These are phyloP conservation scores for Kryptolebias marmoratus DNA, from an alignment of 2,113 vertebrate species.

Conservation along the genomic window DNA sequence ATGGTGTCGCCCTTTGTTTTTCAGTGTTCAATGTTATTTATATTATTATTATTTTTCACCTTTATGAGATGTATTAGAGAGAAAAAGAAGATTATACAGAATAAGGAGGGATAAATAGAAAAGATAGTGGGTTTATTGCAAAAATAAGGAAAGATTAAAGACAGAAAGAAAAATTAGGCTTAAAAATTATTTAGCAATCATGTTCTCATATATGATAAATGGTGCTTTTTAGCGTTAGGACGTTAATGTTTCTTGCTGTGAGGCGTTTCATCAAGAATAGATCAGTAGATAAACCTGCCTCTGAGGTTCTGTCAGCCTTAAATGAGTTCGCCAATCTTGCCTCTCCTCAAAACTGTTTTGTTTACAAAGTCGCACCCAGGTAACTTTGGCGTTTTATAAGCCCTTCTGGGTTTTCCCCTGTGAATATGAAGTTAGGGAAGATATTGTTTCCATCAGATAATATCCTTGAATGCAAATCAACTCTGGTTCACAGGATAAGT, in stretches of 20 bases:
- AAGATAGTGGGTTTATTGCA: too few species aligned
- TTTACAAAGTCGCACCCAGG: slow-evolving; percentile 23
- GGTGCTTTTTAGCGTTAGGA: neutral
- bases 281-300: slow-evolving; percentile 16
- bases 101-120: too few species aligned
- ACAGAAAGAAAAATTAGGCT: neutral
- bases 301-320: slow-evolving; percentile 9
- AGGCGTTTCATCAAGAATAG: neutral
- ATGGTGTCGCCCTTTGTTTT: neutral
- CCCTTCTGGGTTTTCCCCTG: slow-evolving; percentile 40
- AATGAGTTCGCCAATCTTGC: slow-evolving; percentile 13
- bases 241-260: slow-evolving; percentile 1
- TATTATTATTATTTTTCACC: too few species aligned
- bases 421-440: slow-evolving; percentile 8
- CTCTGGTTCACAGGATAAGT: slow-evolving; percentile 36
- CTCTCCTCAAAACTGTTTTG: slow-evolving; percentile 12
- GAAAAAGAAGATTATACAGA: too few species aligned
- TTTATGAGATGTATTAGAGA: too few species aligned
- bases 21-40: neutral
- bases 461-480: slow-evolving; percentile 45
- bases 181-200: neutral
- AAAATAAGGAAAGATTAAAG: neutral
- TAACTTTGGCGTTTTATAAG: slow-evolving; percentile 21
- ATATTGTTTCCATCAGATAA: slow-evolving; percentile 43
- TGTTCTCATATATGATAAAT: neutral